Base-by-base conservation (phyloP, 2,113 vertebrate species). In the Fulmarus glacialis region DNA sequence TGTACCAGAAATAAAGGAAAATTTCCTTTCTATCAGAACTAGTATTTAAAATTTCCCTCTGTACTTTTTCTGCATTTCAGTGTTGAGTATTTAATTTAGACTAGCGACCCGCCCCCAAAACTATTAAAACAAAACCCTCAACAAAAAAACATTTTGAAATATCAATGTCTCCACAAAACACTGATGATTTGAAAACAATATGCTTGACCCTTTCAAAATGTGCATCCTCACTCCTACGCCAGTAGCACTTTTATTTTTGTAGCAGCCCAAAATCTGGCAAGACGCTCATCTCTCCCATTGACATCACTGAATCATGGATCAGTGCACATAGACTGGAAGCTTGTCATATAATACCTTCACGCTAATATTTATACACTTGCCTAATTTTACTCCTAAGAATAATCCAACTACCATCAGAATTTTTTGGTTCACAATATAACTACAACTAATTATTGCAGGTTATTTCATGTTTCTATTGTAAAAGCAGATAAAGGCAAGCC, bases 161-260 rank as follows among this genome's bases (percentile, higher is more conserved):
- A 47, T 32, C 52, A 82, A 1, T 75, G 52, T 82, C 70, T 91
- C 70, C 55, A 78, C 62, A 91, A 94, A 95, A 75, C 77, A 86
- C 4, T 53, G 47, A 72, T 58, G 73, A 87, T 97, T 89, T 95
- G 68, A 87, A 96, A 92, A 96, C 83, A 91, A 53, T 87, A 58
- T 89, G 77, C 70, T 40, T 93, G 81, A 82, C 59, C 80, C 94
- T 95, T 90, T 94, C 83, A 84, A 79, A 84, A 91, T 72, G 62
- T 87, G 42, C 81, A 75, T 64, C 72, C 42, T 91, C 89, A 82
- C 62, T 95, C 89, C 72, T 87, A 56, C 45, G 1, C 63, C 56
- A 85, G 56, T 53, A 92, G 47, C 6, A 21, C 73, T 89, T 95
- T 87, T 94, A 91, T 95, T 97, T 97, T 92, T 96, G 67, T 74